phyloP scores from a whole-genome alignment of 2,888 invertebrate species.

The Helobdella robusta region DNA sequence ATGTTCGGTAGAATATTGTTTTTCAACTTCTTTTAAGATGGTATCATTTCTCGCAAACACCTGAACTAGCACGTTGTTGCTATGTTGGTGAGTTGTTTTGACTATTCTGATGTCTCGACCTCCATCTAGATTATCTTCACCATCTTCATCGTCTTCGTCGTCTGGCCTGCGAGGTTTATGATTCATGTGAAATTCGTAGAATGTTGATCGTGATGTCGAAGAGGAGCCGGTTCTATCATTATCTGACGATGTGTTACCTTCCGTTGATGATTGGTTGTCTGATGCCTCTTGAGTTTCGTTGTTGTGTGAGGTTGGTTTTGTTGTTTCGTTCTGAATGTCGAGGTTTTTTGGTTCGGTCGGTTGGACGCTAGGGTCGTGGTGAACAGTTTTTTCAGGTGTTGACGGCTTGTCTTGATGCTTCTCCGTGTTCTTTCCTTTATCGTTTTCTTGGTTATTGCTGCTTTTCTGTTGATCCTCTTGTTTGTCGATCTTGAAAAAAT shows the following conservation, averaged over 20 bases:
- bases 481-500: slow-evolving; percentile 18
- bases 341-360: background rate
- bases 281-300: background rate
- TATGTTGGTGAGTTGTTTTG: slow-evolving; percentile 2
- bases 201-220: background rate
- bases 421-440: background rate
- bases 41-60: slow-evolving; percentile 15
- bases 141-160: background rate
- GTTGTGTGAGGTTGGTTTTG: background rate
- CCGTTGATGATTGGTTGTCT: background rate
- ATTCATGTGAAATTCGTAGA: slow-evolving; percentile 20
- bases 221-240: background rate
- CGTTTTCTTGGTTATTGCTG: slow-evolving; percentile 1
- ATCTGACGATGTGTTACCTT: background rate
- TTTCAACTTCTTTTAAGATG: slow-evolving; percentile 10
- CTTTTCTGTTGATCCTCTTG: background rate
- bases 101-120: background rate
- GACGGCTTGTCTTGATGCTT: background rate
- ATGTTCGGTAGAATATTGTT: background rate
- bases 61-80: background rate
- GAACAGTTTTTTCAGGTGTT: background rate
- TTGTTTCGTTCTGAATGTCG: background rate
- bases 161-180: background rate
- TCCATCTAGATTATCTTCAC: background rate
- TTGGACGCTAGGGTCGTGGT: background rate